Evolutionary conservation across 2,888 invertebrate species (phyloP).

Genomic region (Beris morrisii): DNA sequence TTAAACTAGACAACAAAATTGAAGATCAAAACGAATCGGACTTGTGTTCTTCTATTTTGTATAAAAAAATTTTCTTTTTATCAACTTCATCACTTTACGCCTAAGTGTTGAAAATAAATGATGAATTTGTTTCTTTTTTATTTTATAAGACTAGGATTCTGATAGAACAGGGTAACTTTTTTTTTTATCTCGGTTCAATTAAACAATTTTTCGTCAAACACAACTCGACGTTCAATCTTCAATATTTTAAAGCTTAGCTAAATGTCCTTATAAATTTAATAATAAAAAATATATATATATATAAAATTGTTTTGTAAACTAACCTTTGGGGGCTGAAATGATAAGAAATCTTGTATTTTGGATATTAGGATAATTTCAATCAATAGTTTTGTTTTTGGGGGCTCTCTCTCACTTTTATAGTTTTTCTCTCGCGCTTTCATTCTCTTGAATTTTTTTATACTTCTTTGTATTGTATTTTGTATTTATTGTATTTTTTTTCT

Average conservation of each 20-base stretch:
- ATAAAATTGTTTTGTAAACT: constrained; percentile 43
- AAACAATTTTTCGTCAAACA: background rate
- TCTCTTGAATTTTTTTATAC: constrained; percentile 6
- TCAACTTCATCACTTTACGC: no score
- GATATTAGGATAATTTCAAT: constrained; percentile 16
- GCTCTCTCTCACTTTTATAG: constrained; percentile 33
- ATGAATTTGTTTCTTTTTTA: no score
- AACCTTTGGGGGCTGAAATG: constrained; percentile 53
- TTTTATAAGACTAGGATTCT: constrained; percentile 15
- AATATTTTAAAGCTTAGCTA: constrained; percentile 5
- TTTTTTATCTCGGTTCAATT: constrained; percentile 1
- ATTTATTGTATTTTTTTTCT: constrained; percentile 13
- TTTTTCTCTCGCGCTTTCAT: constrained; percentile 4
- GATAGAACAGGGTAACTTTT: constrained; percentile 20
- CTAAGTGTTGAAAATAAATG: no score
- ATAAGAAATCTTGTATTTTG: constrained; percentile 14
- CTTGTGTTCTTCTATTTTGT: no score
- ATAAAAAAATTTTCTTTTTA: no score
- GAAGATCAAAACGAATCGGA: no score
- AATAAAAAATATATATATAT: constrained; percentile 17
- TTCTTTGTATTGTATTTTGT: background rate
- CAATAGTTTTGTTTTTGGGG: constrained; percentile 34
- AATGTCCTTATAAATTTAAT: constrained; percentile 18
- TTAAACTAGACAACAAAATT: no score
- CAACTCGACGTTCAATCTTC: constrained; percentile 9